Conservation (phyloP, 2,113 vertebrate species). For the Grallaria varia region DNA sequence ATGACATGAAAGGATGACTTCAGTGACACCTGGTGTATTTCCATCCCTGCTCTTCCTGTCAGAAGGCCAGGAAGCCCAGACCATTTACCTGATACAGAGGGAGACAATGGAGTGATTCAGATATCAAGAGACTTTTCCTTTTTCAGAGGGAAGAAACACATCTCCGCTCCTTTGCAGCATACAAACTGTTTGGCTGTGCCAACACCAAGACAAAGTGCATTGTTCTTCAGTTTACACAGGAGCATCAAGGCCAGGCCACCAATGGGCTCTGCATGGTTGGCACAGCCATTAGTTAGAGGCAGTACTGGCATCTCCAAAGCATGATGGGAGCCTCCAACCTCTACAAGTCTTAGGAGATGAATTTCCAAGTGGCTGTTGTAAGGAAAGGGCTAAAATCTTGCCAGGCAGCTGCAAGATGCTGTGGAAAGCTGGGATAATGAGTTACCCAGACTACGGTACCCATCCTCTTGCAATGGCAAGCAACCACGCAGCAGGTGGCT, state of each 20-base stretch:
- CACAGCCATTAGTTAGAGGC: not conserved
- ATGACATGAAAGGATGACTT: not conserved
- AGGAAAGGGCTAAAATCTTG: not conserved
- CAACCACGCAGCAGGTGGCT: not conserved
- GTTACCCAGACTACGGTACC: not conserved
- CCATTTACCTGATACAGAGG: not conserved
- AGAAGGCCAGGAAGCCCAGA: not conserved
- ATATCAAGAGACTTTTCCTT: not conserved
- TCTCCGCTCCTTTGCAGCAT: not conserved
- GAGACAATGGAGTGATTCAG: not conserved
- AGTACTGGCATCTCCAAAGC: not conserved
- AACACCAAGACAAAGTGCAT: not conserved
- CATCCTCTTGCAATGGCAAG: not conserved
- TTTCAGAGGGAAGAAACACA: not conserved
- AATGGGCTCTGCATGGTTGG: not conserved
- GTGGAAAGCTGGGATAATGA: not conserved
- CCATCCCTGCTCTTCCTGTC: not conserved
- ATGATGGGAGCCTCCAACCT: not conserved
- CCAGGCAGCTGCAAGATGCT: not conserved
- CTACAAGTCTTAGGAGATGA: not conserved
- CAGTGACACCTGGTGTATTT: not conserved
- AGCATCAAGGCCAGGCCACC: not conserved
- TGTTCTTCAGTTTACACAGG: not conserved
- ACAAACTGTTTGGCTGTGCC: not conserved
- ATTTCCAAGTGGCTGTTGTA: not conserved